Conservation (phyloP, 2,113 vertebrate genomes). For the Myrmecobius fasciatus region DNA sequence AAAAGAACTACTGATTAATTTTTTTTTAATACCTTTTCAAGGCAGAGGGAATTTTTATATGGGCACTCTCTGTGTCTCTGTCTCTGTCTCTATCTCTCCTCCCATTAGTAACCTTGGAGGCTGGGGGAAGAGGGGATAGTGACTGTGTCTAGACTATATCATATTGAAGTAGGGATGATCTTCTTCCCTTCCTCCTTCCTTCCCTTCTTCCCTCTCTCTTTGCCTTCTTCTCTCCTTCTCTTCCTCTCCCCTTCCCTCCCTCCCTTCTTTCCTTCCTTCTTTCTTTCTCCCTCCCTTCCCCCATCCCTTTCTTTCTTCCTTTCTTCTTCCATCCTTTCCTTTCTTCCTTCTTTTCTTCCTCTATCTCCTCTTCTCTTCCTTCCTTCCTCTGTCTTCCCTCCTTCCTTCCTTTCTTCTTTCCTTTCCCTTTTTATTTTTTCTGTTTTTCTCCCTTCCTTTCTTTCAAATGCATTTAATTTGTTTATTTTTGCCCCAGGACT, state of each 20-base stretch:
- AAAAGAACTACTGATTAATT: neutral
- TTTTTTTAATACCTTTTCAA: neutral
- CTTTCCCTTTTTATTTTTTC: no score
- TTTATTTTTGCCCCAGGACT: neutral
- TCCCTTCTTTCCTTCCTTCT: no score
- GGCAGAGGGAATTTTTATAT: neutral
- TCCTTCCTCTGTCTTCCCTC: no score
- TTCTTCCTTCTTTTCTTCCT: neutral
- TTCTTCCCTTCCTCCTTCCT: no score
- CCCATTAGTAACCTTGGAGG: neutral
- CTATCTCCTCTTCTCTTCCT: neutral
- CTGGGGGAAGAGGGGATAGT: neutral
- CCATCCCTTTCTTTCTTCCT: neutral
- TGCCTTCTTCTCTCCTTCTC: no score
- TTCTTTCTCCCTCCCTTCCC: fast-evolving
- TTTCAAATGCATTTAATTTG: neutral
- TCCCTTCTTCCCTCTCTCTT: no score
- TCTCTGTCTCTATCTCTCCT: neutral
- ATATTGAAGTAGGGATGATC: no score
- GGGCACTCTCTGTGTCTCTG: neutral
- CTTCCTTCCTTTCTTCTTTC: neutral
- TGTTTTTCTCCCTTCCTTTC: neutral
- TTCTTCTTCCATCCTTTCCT: neutral
- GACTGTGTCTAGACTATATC: neutral
- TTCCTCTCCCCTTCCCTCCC: neutral